Evolutionary conservation across 35 echinoderm and acorn worm genomes (phyloP), one percentile per base, ranked within the genome.

Genomic region (Apostichopus californicus): DNA sequence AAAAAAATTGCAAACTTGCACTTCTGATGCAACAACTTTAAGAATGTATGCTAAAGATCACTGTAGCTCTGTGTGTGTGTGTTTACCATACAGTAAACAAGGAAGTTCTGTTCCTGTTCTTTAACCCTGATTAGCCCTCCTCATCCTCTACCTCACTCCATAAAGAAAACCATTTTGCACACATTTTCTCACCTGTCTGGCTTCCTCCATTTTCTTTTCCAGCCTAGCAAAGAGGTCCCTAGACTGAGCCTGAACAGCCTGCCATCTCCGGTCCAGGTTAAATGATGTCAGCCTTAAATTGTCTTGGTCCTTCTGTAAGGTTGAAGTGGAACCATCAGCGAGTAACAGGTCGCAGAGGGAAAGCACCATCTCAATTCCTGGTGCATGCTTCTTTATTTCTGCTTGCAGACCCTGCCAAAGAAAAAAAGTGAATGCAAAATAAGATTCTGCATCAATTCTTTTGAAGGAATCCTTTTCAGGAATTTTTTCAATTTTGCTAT

Each of bases 191-290:
- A 86, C 91, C 46, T 94, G 92, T 90, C 91, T 94, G 90, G 8
- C 72, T 70, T 79, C 86, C 52, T 92, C 79, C 63, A 96, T 52
- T 84, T 93, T 94, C 68, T 94, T 90, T 80, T 94, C 93, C 34
- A 95, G 81, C 13, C 72, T 90, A 59, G 22, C 60, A 78, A 93
- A 89, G 9, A 99, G 78, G 66, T 96, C 94, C 23, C 83, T 94
- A 21, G 97, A 91, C 77, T 99, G 97, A 1, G 93, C 89, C 72
- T 93, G 93, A 18, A 99, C 92, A 34, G 95, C 93, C 54, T 99
- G 93, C 95, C 97, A 99, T 83, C 97, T 80, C 54, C 97, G 90
- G 81, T 99, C 95, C 64, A 99, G 23, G 85, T 96, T 99, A 66
- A 99, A 94, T 14, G 95, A 95, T 20, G 91, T 95, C 17, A 96